Conservation (phyloP, 2,888 invertebrate genomes). For the Rhorus exstirpatorius region DNA sequence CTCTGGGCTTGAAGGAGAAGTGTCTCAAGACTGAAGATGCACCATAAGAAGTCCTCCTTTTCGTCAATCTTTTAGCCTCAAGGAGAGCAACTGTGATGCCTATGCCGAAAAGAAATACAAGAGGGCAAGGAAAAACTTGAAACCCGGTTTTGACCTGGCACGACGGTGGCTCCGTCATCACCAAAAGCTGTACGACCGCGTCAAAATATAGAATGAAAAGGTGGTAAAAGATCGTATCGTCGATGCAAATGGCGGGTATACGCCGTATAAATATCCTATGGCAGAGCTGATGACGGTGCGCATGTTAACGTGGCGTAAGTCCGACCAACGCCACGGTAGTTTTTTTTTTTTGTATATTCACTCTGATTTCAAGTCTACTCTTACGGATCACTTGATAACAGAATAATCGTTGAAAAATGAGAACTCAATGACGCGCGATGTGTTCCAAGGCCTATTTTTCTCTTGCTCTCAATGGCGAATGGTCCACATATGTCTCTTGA, state of each 20-base stretch:
- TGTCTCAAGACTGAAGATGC: conserved; percentile 11
- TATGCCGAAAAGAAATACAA: conserved; percentile 13
- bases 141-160: conserved; percentile 5
- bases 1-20: conserved; percentile 29
- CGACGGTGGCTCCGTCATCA: background rate
- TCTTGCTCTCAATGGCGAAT: background rate
- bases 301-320: no score
- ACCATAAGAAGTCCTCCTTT: background rate
- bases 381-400: background rate
- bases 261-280: no score
- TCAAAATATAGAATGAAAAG: no score
- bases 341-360: background rate
- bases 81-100: background rate
- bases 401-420: background rate
- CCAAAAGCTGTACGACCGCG: background rate
- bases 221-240: no score
- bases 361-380: background rate
- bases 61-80: conserved; percentile 20
- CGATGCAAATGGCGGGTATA: no score
- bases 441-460: conserved; percentile 1
- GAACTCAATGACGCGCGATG: background rate
- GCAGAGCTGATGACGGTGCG: no score
- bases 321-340: no score
- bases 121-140: conserved; percentile 33
- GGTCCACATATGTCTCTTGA: background rate